Evolutionary conservation across 2,113 vertebrate species (phyloP).

Genomic region (Amphiprion percula): DNA sequence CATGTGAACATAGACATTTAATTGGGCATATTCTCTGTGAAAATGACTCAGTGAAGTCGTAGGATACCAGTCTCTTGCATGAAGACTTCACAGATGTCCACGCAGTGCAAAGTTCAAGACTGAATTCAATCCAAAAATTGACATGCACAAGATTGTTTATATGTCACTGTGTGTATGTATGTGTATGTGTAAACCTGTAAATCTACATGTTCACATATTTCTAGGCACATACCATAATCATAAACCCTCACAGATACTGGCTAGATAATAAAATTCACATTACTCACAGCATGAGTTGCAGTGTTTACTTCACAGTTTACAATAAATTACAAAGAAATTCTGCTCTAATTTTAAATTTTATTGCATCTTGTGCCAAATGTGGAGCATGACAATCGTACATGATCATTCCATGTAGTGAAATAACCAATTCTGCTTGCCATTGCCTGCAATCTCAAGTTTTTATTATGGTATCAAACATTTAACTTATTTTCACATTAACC

Average conservation of each 20-base stretch:
- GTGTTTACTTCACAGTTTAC: not conserved
- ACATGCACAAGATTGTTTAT: not conserved
- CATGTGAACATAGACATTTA: too few relatives aligned
- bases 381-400: too few relatives aligned
- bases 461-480: not conserved
- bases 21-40: too few relatives aligned
- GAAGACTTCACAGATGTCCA: not conserved
- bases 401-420: too few relatives aligned
- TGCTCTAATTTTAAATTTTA: constrained; percentile 5
- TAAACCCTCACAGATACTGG: not conserved
- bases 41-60: not conserved
- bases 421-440: not conserved
- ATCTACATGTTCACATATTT: too few relatives aligned
- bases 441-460: not conserved
- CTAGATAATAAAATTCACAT: not conserved
- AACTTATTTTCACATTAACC: too few relatives aligned
- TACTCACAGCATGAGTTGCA: not conserved
- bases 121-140: not conserved
- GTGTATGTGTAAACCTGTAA: too few relatives aligned
- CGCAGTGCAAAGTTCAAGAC: not conserved
- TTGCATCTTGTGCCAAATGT: not conserved
- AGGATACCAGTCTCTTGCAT: not conserved
- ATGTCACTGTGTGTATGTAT: too few relatives aligned
- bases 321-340: not conserved
- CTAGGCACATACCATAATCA: too few relatives aligned